Base-by-base conservation (phyloP, 2,113 vertebrate species). In the Oxyura jamaicensis region DNA sequence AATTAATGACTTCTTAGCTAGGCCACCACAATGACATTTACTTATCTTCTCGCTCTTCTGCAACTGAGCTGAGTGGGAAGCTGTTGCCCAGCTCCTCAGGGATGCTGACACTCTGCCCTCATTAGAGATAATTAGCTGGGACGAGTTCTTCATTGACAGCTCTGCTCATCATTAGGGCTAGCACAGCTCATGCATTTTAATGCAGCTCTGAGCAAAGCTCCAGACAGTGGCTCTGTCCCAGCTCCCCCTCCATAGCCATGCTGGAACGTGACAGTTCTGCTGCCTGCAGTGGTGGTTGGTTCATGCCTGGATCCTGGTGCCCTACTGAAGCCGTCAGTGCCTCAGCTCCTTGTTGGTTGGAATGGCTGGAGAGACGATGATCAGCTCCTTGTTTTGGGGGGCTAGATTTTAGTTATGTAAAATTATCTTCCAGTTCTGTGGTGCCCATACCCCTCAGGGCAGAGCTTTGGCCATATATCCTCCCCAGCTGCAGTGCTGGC, bases 111-210 rank as follows among this genome's bases (percentile, higher is more conserved):
- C 86, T 96, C 96, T 97, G 96, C 95, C 91, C 96, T 97, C 83
- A 48, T 97, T 97, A 96, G 93, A 95, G 95, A 94, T 97, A 96
- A 97, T 97, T 94, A 96, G 92, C 96, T 92, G 88, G 95, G 95
- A 95, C 83, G 88, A 90, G 92, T 83, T 97, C 80, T 84, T 65
- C 76, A 95, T 82, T 94, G 96, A 95, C 96, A 96, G 96, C 92
- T 97, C 90, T 79, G 95, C 92, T 96, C 95, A 92, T 96, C 96
- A 91, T 96, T 95, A 95, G 74, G 81, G 58, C 93, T n/a, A 39
- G 81, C 53, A 1, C 71, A 83, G 88, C 88, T 95, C 93, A 94
- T 95, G 88, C 95, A 96, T 97, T 95, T 96, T 96, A 96, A 97
- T 96, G 71, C 33, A 26, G 83, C 86, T 92, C 80, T 41, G 46